These are phyloP conservation scores for Paracanthobrama guichenoti DNA, from an alignment of 2,113 vertebrate genomes.

Conservation along the genomic window DNA sequence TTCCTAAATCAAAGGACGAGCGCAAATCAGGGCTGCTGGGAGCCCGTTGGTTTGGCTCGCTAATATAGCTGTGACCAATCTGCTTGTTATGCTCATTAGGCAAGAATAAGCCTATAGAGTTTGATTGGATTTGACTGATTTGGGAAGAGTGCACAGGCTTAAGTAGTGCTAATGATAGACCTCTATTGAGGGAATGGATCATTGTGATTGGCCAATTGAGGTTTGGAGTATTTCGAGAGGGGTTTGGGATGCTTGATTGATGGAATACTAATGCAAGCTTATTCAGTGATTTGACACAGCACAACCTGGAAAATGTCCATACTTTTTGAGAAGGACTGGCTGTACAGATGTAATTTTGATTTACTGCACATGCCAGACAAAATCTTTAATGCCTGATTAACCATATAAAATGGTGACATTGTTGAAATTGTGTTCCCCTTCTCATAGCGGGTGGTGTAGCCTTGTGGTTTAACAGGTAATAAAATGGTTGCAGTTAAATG, in stretches of 20 bases:
- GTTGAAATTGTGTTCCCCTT: not conserved
- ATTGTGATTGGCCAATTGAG: conserved; percentile 29
- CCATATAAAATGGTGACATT: not conserved
- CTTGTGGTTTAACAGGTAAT: not conserved
- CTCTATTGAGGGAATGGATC: not conserved
- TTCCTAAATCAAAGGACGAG: conserved; percentile 41
- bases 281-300: conserved; percentile 16
- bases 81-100: conserved; percentile 23
- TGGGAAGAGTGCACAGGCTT: conserved; percentile 26
- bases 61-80: conserved; percentile 39
- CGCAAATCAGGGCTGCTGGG: conserved; percentile 10
- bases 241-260: conserved; percentile 19
- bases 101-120: conserved; percentile 26
- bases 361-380: not conserved
- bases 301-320: not conserved
- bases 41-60: conserved; percentile 3
- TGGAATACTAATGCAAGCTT: conserved; percentile 32
- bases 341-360: conserved; percentile 18
- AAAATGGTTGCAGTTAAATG: not conserved
- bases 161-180: conserved; percentile 25
- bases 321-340: not conserved
- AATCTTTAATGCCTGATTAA: not conserved
- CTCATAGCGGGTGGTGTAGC: not conserved
- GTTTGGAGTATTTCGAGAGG: conserved; percentile 22
- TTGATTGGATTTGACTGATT: conserved; percentile 8